Evolutionary conservation across 2,888 invertebrate species (phyloP), one percentile per base, ranked within the genome.

Genomic region (Pachycephus smyrnensis): DNA sequence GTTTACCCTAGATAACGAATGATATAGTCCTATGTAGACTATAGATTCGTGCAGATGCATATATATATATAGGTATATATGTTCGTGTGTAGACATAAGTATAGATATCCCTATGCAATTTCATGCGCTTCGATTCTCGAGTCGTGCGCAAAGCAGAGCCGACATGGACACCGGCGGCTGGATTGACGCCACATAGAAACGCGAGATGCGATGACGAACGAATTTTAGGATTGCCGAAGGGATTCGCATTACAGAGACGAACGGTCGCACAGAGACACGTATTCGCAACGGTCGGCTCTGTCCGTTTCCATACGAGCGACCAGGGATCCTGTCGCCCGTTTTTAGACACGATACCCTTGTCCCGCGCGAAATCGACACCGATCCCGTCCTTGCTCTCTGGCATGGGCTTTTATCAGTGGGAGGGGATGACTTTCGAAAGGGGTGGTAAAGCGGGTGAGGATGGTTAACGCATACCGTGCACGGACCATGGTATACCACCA

Each of bases 341-440:
- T 89, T 89, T 89, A 87, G 85, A 86, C 87, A 86, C 86, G 89
- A 89, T 89, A 89, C 86, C 82, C 88, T 89, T 89, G 89, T 88
- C 83, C 81, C 79, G 80, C 84, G 89, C 88, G 89, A 55, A 55
- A 55, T 23, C 55, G 55, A 55, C 55, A 55, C 55, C 55, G 55
- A 23, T 23, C 23, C 9, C 55, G 55, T 55, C 55, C 55, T 55
- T 55, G 55, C 55, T 55, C 55, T 55, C 55, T 55, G 23, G 55
- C 55, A 23, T 55, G 55, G 55, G 55, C 55, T 55, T 55, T 73
- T 30, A 73, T 73, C 73, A 23, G 23, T 31, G 35, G 4, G 73
- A 73, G 36, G 12, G 35, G 36, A 73, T n/a, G 73, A n/a, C 36
- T 73, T 73, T 73, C 35, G 35, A 73, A 36, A 73, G 33, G 33